Evolutionary conservation across 2,113 vertebrate genomes (phyloP).

Genomic region (Erinaceus europaeus): DNA sequence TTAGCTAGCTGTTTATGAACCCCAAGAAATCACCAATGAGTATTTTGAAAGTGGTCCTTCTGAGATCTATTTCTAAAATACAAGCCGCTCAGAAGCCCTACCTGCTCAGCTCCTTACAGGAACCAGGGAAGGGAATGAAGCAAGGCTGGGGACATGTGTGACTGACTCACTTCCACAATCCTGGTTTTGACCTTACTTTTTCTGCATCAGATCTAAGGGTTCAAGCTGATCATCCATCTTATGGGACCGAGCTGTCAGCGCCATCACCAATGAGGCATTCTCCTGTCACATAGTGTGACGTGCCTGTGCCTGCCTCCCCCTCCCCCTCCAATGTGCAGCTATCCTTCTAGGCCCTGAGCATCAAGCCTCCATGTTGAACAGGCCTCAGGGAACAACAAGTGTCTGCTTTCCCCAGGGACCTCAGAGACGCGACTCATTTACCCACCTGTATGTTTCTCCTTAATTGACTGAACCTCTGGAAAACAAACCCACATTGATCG

Average conservation of each 20-base stretch:
- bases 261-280: background rate
- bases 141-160: accelerated
- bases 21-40: background rate
- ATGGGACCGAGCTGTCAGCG: background rate
- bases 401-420: background rate
- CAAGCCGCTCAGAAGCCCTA: background rate
- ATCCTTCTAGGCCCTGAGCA: background rate
- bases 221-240: background rate
- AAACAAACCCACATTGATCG: conserved; percentile 80
- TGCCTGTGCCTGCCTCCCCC: background rate
- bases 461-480: conserved; percentile 80
- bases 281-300: background rate
- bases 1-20: too few species aligned
- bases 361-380: background rate
- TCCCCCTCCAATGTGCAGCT: background rate
- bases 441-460: conserved; percentile 63
- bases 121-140: background rate
- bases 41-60: background rate
- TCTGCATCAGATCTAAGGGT: background rate
- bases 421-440: conserved; percentile 73
- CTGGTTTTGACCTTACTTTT: background rate
- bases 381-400: background rate
- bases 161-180: background rate
- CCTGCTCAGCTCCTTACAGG: background rate
- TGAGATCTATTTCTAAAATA: background rate